These are phyloP conservation scores for Chaunax sp. DNA, from an alignment of 2,797 vertebrate species.

Conservation along the genomic window DNA sequence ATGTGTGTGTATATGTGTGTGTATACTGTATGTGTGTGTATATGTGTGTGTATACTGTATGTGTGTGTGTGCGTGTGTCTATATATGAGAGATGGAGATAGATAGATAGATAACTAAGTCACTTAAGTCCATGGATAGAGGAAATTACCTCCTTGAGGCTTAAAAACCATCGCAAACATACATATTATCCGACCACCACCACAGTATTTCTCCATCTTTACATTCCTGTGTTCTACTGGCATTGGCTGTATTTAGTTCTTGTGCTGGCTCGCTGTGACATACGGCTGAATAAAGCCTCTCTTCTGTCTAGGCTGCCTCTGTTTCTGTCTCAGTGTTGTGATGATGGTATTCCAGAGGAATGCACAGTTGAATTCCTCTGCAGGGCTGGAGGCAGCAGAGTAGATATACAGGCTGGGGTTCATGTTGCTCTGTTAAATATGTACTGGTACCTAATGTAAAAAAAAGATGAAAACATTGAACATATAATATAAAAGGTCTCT, in stretches of 20 bases:
- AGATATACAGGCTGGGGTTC: conserved; percentile 10
- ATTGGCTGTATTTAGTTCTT: conserved; percentile 57
- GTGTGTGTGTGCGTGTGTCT: no score
- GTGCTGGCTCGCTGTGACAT: conserved; percentile 44
- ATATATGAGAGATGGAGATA: no score
- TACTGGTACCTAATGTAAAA: conserved; percentile 6
- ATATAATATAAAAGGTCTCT: no score
- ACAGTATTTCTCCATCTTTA: conserved; percentile 36
- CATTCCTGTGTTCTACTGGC: conserved; percentile 70
- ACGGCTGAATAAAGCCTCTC: conserved; percentile 46
- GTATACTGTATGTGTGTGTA: no score
- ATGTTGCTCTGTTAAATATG: conserved; percentile 49
- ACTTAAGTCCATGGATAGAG: no score
- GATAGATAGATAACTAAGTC: no score
- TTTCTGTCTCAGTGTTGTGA: conserved; percentile 38
- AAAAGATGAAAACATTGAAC: background rate
- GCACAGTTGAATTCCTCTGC: conserved; percentile 67
- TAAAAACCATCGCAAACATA: conserved; percentile 15
- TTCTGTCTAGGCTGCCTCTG: conserved; percentile 32
- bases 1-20: no score
- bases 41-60: no score
- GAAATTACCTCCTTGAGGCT: background rate
- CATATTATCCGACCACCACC: conserved; percentile 51
- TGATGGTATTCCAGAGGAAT: conserved; percentile 76
- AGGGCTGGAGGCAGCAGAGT: conserved; percentile 47